These are phyloP conservation scores for Coelinius sp. DNA, from an alignment of 2,888 invertebrate species.

Conservation along the genomic window DNA sequence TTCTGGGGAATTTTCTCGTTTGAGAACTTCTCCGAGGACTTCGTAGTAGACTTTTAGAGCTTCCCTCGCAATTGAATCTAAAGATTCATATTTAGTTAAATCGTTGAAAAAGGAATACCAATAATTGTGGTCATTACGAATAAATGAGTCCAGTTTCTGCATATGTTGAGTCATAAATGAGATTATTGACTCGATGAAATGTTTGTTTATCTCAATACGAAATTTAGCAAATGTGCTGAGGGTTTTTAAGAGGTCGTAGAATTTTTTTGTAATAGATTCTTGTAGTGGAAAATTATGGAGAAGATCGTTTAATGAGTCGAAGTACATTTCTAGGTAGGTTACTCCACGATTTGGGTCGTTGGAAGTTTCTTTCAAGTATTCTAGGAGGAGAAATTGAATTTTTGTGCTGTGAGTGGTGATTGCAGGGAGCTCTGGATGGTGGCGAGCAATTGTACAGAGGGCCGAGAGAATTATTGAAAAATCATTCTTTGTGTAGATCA, in stretches of 20 bases:
- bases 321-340: conserved; percentile 48
- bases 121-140: conserved; percentile 56
- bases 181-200: conserved; percentile 47
- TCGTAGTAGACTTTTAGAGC: conserved; percentile 57
- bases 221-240: conserved; percentile 47
- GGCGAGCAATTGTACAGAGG: conserved; percentile 33
- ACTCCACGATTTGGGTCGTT: conserved; percentile 27
- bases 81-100: conserved; percentile 39
- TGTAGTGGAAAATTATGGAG: conserved; percentile 51
- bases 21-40: conserved; percentile 51
- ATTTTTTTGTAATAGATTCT: conserved; percentile 18
- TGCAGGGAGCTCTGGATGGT: conserved; percentile 31
- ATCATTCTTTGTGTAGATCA: conserved; percentile 30
- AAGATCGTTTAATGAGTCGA: conserved; percentile 54
- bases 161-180: conserved; percentile 52
- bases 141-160: conserved; percentile 45
- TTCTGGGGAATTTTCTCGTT: conserved; percentile 40
- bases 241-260: conserved; percentile 42
- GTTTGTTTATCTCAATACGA: conserved; percentile 30
- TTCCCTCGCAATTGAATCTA: conserved; percentile 41
- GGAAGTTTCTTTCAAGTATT: conserved; percentile 28
- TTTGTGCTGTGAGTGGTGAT: neutral
- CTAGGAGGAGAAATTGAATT: conserved; percentile 19
- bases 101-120: conserved; percentile 54
- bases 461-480: conserved; percentile 14